Base-by-base conservation (phyloP, 2,888 invertebrate genomes). In the Anorthoa munda region DNA sequence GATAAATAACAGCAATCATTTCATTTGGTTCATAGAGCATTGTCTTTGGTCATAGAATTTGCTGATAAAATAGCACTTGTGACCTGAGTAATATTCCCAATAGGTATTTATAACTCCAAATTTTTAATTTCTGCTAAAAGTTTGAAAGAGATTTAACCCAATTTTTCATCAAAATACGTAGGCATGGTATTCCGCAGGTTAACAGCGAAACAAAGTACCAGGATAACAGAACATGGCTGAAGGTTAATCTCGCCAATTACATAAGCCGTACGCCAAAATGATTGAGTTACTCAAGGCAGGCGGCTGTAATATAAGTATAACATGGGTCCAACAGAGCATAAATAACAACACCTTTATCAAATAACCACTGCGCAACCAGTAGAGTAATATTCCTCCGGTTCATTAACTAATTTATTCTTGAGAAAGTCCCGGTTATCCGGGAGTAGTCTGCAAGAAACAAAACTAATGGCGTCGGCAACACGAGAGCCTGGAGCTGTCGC, bases 391-490 rank as follows among this genome's bases (percentile, higher is more conserved):
- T 92, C 89, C 87, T 87, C 90, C 86, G 90, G 94, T 95, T 95
- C 94, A 94, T 95, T 95, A 95, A 93, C 92, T 95, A 94, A 95
- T 93, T 92, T 92, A 92, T 94, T 94, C 93, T 92, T 90, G 92
- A 92, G 93, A 92, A 93, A 93, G 90, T 92, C 91, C 92, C 90
- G 90, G 92, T 90, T 92, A 91, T 90, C 92, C 91, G 90, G 87
- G 89, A 90, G 88, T 89, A 91, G 92, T 92, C 93, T 91, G 91
- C 94, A 93, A 95, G 95, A 94, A 94, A 95, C 94, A 92, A 93
- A 95, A 95, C 95, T 95, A 95, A 96, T 96, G 94, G 94, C 92
- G 92, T 90, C 86, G 91, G 94, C 90, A 94, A 95, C 95, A 92
- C 92, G 95, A 95, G 94, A 93, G 90, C 92, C 83, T 82, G 84